Evolutionary conservation across 2,888 invertebrate genomes (phyloP), one percentile per base, ranked within the genome.

Genomic region (Andrena minutula): DNA sequence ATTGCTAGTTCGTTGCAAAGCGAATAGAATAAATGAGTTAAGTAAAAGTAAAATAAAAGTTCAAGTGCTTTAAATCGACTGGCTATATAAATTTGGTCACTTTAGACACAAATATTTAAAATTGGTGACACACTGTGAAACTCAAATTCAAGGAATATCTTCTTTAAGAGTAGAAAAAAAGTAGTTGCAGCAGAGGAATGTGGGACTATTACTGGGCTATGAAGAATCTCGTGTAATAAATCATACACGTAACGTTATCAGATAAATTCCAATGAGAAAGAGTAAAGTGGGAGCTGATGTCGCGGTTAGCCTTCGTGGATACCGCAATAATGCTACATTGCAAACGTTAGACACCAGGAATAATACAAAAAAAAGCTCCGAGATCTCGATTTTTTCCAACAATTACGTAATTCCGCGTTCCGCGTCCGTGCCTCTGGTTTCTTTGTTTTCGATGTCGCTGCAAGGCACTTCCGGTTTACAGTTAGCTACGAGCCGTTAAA

Each of bases 341-440:
- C 41, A 16, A 41, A 41, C 41, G 41, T 41, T 41, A 41, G 41
- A 16, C 41, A 41, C 16, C 16, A 5, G 41, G 41, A 16, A 41
- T 41, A 41, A 16, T 41, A 12, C 41, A 41, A 41, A 41, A 35
- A 41, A 5, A 20, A 1, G 20, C 20, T 20, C 20, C n/a, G 2
- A 3, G 53, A 53, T 53, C 53, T 53, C 8, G 20, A n/a, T 53
- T 53, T 53, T 53, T 53, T 53, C n/a, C n/a, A 53, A 23, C 20
- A 20, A 53, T 53, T 53, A 53, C 20, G 53, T 53, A 53, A 53
- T 53, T 53, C 53, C 53, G 20, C 51, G 51, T 51, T 51, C 51
- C 51, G 53, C 53, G 20, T 20, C 53, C 53, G 53, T 53, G 53
- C 60, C 20, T 30, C n/a, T 60, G 16, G 60, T 60, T 12, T 30